Evolutionary conservation across 2,797 vertebrate species (phyloP).

Genomic region (Brachymystax lenok): DNA sequence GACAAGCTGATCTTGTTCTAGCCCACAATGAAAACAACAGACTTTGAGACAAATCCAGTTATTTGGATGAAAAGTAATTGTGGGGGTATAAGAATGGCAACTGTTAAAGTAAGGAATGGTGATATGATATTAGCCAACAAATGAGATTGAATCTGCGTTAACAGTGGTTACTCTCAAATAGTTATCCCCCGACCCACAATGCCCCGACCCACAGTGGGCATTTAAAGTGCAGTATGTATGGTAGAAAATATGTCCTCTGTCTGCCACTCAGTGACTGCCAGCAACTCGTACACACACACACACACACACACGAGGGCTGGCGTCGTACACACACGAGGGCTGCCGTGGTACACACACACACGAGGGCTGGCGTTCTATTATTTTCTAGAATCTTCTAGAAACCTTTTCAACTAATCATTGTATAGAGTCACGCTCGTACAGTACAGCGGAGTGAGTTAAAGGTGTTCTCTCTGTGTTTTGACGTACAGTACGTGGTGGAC

Average conservation of each 20-base stretch:
- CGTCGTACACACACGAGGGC: constrained; percentile 65
- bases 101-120: background rate
- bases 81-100: constrained; percentile 81
- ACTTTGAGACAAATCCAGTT: constrained; percentile 88
- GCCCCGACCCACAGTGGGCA: constrained; percentile 42
- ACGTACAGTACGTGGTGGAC: constrained; percentile 53
- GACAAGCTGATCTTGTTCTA: background rate
- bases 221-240: constrained; percentile 46
- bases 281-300: constrained; percentile 82
- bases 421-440: constrained; percentile 58
- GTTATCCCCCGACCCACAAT: constrained; percentile 65
- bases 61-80: background rate
- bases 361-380: constrained; percentile 33
- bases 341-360: background rate
- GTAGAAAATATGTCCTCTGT: constrained; percentile 27
- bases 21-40: background rate
- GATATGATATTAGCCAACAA: constrained; percentile 63
- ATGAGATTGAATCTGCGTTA: constrained; percentile 36
- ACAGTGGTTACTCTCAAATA: constrained; percentile 37
- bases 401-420: constrained; percentile 58
- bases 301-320: constrained; percentile 58
- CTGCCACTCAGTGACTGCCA: constrained; percentile 34
- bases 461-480: constrained; percentile 57
- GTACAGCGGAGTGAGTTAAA: constrained; percentile 47
- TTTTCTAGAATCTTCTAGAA: constrained; percentile 13